Conservation (phyloP, 2,113 vertebrate species). For the Protobothrops mucrosquamatus region DNA sequence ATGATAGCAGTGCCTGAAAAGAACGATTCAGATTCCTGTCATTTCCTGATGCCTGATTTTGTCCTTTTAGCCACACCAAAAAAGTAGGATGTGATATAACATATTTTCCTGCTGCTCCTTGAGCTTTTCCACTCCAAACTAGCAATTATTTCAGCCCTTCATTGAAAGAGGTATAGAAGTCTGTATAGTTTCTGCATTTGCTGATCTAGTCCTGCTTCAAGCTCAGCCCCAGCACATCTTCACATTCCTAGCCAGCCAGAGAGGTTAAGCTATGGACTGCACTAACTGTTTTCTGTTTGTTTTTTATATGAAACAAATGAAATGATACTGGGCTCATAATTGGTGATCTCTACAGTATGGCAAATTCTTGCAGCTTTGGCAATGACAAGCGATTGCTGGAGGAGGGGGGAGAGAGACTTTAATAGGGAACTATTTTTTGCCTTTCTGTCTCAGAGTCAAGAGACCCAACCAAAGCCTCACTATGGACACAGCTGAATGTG, state of each 20-base stretch:
- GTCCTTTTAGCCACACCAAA: not conserved
- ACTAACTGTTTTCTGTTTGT: not conserved
- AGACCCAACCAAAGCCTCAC: not conserved
- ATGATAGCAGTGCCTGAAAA: not conserved
- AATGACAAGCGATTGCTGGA: not conserved
- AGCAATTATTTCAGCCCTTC: not conserved
- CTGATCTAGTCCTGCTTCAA: slow-evolving; percentile 14
- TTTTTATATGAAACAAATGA: not conserved
- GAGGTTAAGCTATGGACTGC: not conserved
- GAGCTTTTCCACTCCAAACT: not conserved
- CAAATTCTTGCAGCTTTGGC: not conserved
- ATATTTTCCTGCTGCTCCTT: not conserved
- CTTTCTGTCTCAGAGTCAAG: not conserved
- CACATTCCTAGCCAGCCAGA: not conserved
- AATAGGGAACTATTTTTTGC: not conserved
- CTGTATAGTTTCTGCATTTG: not conserved
- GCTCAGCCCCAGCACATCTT: not conserved
- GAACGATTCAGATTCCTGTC: not conserved
- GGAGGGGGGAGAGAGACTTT: not conserved
- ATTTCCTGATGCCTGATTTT: not conserved
- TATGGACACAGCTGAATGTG: not conserved
- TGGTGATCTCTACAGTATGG: not conserved
- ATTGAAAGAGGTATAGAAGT: not conserved
- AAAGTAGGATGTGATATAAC: not conserved
- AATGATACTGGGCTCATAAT: not conserved